Evolutionary conservation across 2,113 vertebrate species (phyloP).

Genomic region (Numida meleagris): DNA sequence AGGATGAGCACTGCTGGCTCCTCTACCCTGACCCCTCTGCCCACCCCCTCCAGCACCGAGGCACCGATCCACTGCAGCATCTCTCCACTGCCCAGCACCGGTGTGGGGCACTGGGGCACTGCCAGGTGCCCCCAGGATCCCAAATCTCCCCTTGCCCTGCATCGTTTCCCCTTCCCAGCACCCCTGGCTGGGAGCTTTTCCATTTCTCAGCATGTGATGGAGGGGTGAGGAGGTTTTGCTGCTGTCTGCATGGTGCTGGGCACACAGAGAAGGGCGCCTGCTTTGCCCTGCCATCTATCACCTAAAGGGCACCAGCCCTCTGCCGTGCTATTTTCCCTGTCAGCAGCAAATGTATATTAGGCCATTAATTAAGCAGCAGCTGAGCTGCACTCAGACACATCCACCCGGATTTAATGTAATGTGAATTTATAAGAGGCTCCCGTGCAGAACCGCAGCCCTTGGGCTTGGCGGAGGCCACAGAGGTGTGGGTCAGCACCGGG

Average conservation of each 20-base stretch:
- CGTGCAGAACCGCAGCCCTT: not conserved
- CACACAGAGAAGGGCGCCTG: not conserved
- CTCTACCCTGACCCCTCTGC: not conserved
- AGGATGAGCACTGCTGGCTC: not conserved
- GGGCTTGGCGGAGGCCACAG: not conserved
- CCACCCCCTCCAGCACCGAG: not conserved
- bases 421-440: not conserved
- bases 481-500: not conserved
- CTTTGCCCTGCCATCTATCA: conserved; percentile 51
- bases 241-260: not conserved
- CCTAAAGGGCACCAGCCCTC: conserved; percentile 65
- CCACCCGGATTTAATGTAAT: not conserved
- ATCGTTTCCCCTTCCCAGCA: not conserved
- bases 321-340: conserved; percentile 34
- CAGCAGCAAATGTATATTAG: conserved; percentile 39
- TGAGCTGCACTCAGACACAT: not conserved
- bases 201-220: not conserved
- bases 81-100: not conserved
- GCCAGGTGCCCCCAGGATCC: not conserved
- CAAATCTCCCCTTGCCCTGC: not conserved
- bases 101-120: not conserved
- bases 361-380: conserved; percentile 63
- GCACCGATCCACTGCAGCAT: not conserved
- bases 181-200: not conserved
- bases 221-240: not conserved